Base-by-base conservation (phyloP, 2,113 vertebrate genomes). In the Mesoclemmys tuberculata region DNA sequence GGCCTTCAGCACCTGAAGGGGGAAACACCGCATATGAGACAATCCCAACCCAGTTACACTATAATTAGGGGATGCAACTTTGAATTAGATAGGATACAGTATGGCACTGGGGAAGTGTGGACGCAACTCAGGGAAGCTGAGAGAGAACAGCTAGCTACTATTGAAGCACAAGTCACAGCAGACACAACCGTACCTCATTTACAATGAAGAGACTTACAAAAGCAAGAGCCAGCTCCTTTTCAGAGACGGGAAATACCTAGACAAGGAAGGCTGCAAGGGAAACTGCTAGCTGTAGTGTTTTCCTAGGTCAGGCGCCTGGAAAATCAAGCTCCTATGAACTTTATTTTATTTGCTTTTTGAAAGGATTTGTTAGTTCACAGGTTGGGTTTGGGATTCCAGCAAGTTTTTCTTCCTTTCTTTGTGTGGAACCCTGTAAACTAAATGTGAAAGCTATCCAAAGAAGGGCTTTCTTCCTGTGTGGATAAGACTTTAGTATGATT, bases 401-500 rank as follows among this genome's bases (percentile, higher is more conserved):
- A 88, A 52, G 5, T 12, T 51, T 74, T 35, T 35, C 52, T 80
- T 71, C 49, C 41, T n/a, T 35, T 6, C 12, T 68, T 54, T 31
- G 18, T 22, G 44, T 27, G 80, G 54, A 91, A 54, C 10, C 31
- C 58, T 48, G 21, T 16, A 24, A 88, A 26, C 51, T 48, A 24
- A 52, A 22, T 10, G 1, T 13, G 13, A 86, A 16, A 19, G 58
- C 4, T 21, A 48, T 44, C 49, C 77, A 3, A 29, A 31, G 4
- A 5, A 54, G 82, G 41, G 12, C 11, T 4, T 5, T 44, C 64
- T 55, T 18, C 0, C 0, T 3, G 84, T 6, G 22, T 0, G 9
- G 1, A 48, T 12, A 90, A 68, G 41, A 83, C 6, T 1, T 38
- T 26, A 21, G 51, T 0, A 14, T n/a, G 61, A 64, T 68, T 27